Conservation (phyloP, 2,888 invertebrate species). For the Chrysopilus asiliformis region DNA sequence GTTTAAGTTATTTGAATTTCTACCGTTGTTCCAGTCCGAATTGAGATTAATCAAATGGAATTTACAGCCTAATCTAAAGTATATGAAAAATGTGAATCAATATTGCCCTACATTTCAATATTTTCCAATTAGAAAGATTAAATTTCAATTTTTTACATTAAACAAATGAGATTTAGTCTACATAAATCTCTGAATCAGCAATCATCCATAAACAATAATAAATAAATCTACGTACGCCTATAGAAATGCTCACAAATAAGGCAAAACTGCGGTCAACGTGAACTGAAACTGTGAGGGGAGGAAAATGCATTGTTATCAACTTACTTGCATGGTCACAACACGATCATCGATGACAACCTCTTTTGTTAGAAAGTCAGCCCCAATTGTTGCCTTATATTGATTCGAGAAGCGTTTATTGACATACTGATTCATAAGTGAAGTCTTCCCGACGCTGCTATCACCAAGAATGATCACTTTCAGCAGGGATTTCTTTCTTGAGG, state of each 20-base stretch:
- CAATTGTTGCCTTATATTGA: constrained; percentile 99
- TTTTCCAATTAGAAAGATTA: too few relatives aligned
- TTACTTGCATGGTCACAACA: constrained; percentile 92
- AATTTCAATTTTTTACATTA: not conserved
- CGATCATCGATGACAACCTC: constrained; percentile 98
- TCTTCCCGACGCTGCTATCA: constrained; percentile 98
- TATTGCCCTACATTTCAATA: too few relatives aligned
- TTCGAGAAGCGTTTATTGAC: constrained; percentile 99
- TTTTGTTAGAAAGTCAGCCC: constrained; percentile 98
- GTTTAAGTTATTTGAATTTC: too few relatives aligned
- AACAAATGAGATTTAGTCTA: not conserved
- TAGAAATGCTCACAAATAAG: too few relatives aligned
- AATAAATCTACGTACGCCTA: too few relatives aligned
- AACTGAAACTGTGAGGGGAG: too few relatives aligned
- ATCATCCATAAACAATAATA: not conserved
- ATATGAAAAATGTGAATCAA: too few relatives aligned
- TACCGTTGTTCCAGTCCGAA: too few relatives aligned
- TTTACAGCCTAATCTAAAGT: too few relatives aligned
- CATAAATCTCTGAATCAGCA: not conserved
- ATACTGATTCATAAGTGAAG: constrained; percentile 99
- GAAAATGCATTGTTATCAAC: too few relatives aligned
- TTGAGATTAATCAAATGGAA: too few relatives aligned
- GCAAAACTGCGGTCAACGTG: too few relatives aligned
- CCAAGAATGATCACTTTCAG: constrained; percentile 97
- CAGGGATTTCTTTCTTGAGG: constrained; percentile 88